These are phyloP conservation scores for Macaria notata DNA, from an alignment of 2,888 invertebrate species.

Conservation along the genomic window DNA sequence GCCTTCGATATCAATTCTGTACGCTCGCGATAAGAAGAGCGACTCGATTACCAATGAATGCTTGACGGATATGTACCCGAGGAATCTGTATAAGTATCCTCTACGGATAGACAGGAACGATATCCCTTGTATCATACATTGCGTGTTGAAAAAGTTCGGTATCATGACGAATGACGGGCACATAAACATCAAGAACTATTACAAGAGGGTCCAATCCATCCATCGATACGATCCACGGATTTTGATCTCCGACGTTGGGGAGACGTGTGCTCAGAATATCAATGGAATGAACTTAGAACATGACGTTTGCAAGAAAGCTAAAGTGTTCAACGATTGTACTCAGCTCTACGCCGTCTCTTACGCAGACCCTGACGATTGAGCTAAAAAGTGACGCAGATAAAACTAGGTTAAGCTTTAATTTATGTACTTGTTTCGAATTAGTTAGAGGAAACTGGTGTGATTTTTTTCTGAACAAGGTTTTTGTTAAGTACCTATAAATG, in stretches of 20 bases:
- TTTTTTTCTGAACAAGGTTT: too few relatives aligned
- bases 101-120: constrained; percentile 68
- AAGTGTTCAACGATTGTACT: constrained; percentile 75
- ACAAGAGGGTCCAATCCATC: constrained; percentile 68
- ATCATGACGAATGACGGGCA: constrained; percentile 72
- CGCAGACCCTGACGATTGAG: constrained; percentile 50
- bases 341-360: constrained; percentile 71
- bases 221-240: constrained; percentile 73
- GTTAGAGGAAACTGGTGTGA: too few relatives aligned
- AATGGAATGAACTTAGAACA: constrained; percentile 74
- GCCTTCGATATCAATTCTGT: constrained; percentile 65
- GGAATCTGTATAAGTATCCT: constrained; percentile 69
- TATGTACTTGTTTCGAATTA: too few relatives aligned
- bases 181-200: constrained; percentile 72
- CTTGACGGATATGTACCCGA: constrained; percentile 70
- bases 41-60: constrained; percentile 66
- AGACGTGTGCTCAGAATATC: constrained; percentile 72
- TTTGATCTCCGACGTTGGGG: constrained; percentile 73
- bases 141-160: constrained; percentile 73
- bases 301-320: constrained; percentile 74
- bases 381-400: background rate
- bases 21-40: constrained; percentile 68
- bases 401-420: too few relatives aligned
- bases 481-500: too few relatives aligned
- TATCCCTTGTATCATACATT: constrained; percentile 73